Percentiles rank a stretch among this genome's conserved stretches.
These are phyloP conservation scores for Peribatodes rhomboidaria DNA, from an alignment of 2,888 invertebrate genomes.

Conservation along the genomic window DNA sequence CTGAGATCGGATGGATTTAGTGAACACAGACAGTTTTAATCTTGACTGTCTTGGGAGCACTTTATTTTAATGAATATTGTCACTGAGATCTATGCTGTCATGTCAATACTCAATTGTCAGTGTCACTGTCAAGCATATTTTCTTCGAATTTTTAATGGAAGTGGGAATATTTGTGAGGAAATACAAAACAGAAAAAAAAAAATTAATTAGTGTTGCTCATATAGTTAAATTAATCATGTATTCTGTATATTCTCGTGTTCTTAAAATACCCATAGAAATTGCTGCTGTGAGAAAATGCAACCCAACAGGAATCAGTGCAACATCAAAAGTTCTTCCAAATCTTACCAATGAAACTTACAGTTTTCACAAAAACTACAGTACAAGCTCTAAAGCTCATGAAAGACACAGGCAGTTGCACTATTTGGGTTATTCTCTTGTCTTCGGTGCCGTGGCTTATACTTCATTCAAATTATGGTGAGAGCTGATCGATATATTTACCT, in stretches of 20 bases:
- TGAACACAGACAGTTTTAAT: too few relatives aligned
- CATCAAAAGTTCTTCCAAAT: slow-evolving; percentile 51
- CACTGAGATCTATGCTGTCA: too few relatives aligned
- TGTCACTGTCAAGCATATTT: too few relatives aligned
- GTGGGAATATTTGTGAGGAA: neutral
- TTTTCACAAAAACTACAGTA: slow-evolving; percentile 53
- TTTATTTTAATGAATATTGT: too few relatives aligned
- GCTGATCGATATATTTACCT: neutral
- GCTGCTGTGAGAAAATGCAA: slow-evolving; percentile 57
- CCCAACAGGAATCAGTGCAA: slow-evolving; percentile 44
- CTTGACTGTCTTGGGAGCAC: too few relatives aligned
- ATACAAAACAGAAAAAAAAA: neutral
- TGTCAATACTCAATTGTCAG: too few relatives aligned
- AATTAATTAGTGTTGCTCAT: neutral
- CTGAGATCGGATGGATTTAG: too few relatives aligned
- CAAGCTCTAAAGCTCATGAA: slow-evolving; percentile 44
- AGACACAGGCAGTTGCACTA: slow-evolving; percentile 60
- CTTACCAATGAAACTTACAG: slow-evolving; percentile 48
- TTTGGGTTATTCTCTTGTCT: slow-evolving; percentile 67
- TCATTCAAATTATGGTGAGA: slow-evolving; percentile 76
- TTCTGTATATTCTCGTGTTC: slow-evolving; percentile 58
- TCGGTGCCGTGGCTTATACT: slow-evolving; percentile 67
- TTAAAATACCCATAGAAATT: slow-evolving; percentile 62
- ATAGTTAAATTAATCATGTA: slow-evolving; percentile 54
- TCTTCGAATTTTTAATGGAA: too few relatives aligned